Percentiles rank a stretch among this genome's conserved stretches.
phyloP scores from a whole-genome alignment of 1,140 invertebrate genomes.

The Neodiprion lecontei region DNA sequence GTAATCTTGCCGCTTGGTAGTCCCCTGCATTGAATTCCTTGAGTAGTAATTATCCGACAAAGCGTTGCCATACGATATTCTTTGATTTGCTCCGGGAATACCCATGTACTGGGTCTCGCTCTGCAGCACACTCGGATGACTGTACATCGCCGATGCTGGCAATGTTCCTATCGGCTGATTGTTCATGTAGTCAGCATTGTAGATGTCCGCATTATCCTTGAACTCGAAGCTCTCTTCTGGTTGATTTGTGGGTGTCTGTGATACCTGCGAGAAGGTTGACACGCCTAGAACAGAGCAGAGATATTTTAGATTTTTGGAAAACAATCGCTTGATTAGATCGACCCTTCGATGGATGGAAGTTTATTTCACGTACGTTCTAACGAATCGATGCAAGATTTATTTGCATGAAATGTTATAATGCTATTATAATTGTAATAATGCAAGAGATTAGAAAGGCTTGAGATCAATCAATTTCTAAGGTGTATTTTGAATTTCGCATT shows the following conservation, averaged over 20 bases:
- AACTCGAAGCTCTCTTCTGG: slow-evolving; percentile 72
- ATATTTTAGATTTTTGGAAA: not conserved
- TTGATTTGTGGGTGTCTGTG: slow-evolving; percentile 48
- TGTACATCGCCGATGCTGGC: slow-evolving; percentile 58
- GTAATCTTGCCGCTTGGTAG: slow-evolving; percentile 61
- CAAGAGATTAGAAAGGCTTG: too few relatives aligned
- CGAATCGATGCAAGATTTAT: not conserved
- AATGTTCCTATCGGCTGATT: slow-evolving; percentile 55
- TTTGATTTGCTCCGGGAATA: slow-evolving; percentile 41
- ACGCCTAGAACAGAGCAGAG: slow-evolving; percentile 52
- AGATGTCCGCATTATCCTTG: slow-evolving; percentile 62
- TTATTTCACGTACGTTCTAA: too few relatives aligned
- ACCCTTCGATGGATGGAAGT: too few relatives aligned
- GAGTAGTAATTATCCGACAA: slow-evolving; percentile 55
- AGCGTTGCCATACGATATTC: slow-evolving; percentile 44
- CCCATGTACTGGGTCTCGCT: slow-evolving; percentile 50
- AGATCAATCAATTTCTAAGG: too few relatives aligned
- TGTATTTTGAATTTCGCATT: too few relatives aligned
- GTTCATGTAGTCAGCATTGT: slow-evolving; percentile 54
- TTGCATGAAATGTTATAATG: slow-evolving; percentile 5
- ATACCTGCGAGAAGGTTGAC: slow-evolving; percentile 59
- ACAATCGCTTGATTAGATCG: too few relatives aligned
- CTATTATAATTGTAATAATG: slow-evolving; percentile 11
- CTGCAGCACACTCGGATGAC: slow-evolving; percentile 49
- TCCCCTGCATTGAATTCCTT: slow-evolving; percentile 43